These are phyloP conservation scores for Trichosurus vulpecula DNA, from an alignment of 2,797 vertebrate species.

Conservation along the genomic window DNA sequence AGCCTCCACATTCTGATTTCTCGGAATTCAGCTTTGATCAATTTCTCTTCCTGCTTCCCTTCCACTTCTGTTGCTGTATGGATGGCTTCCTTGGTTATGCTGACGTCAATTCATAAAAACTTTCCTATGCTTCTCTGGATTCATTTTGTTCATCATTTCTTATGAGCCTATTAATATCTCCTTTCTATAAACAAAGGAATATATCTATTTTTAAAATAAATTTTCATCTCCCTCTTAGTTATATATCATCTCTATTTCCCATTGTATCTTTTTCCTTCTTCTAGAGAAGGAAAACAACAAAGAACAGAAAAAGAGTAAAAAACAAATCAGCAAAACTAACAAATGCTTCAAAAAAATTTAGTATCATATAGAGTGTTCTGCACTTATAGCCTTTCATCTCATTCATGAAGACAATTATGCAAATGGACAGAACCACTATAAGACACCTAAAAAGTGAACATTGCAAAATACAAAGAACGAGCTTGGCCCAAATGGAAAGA, in stretches of 20 bases:
- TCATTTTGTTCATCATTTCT: background rate
- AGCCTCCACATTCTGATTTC: background rate
- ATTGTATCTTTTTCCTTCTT: background rate
- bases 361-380: background rate
- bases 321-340: background rate
- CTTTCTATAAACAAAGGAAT: background rate
- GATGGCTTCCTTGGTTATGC: background rate
- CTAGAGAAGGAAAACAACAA: too few relatives aligned
- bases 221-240: background rate
- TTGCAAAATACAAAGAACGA: background rate
- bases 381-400: background rate
- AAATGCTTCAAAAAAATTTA: background rate
- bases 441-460: background rate
- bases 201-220: background rate
- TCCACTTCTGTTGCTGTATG: background rate
- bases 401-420: background rate
- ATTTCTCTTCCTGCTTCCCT: background rate
- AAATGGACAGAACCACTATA: background rate
- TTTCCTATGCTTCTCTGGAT: background rate
- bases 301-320: background rate
- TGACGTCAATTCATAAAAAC: background rate
- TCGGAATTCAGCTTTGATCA: too few relatives aligned
- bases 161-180: background rate
- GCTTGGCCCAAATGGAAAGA: background rate
- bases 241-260: background rate